Evolutionary conservation across 2,888 invertebrate species (phyloP), one percentile per base, ranked within the genome.

Genomic region (Limnephilus auricula): DNA sequence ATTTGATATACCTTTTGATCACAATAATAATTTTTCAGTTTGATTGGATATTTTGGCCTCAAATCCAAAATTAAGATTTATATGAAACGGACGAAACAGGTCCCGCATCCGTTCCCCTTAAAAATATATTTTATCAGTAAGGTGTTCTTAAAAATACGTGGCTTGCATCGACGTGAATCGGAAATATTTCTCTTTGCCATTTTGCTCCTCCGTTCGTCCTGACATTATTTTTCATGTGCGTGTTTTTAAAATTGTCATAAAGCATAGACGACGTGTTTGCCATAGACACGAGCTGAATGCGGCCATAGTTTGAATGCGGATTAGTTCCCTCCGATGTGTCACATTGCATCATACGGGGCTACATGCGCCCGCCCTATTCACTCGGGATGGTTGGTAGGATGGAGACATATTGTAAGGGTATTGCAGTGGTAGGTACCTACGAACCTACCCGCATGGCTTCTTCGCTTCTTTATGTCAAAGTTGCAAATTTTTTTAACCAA

Each of bases 271-370:
- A 82, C 82, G 32, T 82, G 85, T 87, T 87, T 78, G 78, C 65
- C 87, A 65, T 32, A 31, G 25, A 34, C 78, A 32, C 78, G 34
- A 12, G 10, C 32, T 88, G 79, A 88, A 88, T 65, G 34, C 34
- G 37, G 78, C 78, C 31, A 37, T 34, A 78, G 34, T 31, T 32
- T n/a, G 87, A 88, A 88, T 34, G 78, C 78, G 87, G 87, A 88
- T 88, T 88, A 88, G 78, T 78, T 88, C 87, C 78, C 87, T 34
- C 87, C 79, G 78, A 88, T 88, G 34, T 79, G 87, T 88, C 87
- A 88, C 87, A 88, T 88, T 88, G 87, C 78, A 88, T 88, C 87
- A 88, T 37, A 78, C 79, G 1, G 79, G 34, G n/a, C 2, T 10
- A 45, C 18, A 18, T 18, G 30, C 34, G 25, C 84, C 80, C 85